phyloP scores from a whole-genome alignment of 2,113 vertebrate species.

The Collichthys lucidus region DNA sequence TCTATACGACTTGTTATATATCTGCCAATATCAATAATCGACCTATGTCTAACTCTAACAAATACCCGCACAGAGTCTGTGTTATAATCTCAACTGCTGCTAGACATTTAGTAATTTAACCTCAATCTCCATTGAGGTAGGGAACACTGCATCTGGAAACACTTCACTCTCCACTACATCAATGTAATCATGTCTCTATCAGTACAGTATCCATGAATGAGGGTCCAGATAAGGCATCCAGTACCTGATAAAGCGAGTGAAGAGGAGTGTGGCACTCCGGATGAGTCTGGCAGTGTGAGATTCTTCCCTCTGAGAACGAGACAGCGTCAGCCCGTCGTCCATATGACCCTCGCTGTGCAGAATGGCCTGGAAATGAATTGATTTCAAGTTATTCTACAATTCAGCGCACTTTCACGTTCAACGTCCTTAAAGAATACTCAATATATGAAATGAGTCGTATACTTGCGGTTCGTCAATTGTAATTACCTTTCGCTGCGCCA shows the following conservation, averaged over 20 bases:
- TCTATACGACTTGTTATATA: not conserved
- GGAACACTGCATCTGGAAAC: not conserved
- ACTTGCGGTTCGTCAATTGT: slow-evolving; percentile 1
- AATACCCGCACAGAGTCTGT: not conserved
- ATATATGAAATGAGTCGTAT: not conserved
- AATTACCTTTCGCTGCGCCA: slow-evolving; percentile 88
- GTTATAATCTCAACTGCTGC: not conserved
- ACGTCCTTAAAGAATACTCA: not conserved
- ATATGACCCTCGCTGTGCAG: slow-evolving; percentile 97
- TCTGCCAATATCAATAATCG: no score
- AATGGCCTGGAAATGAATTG: slow-evolving; percentile 87
- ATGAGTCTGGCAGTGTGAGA: slow-evolving; percentile 92
- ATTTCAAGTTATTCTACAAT: not conserved
- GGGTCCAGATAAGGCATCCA: not conserved
- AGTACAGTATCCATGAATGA: not conserved
- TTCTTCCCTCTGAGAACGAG: slow-evolving; percentile 93
- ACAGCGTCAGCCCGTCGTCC: slow-evolving; percentile 95
- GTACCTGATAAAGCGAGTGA: slow-evolving; percentile 92
- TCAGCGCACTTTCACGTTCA: not conserved
- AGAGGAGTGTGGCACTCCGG: slow-evolving; percentile 90
- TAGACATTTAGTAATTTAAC: not conserved
- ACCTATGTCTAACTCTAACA: not conserved
- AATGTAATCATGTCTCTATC: not conserved
- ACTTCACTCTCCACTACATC: not conserved
- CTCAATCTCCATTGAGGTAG: not conserved